Evolutionary conservation across 2,888 invertebrate genomes (phyloP).

Genomic region (Maniola hyperantus): DNA sequence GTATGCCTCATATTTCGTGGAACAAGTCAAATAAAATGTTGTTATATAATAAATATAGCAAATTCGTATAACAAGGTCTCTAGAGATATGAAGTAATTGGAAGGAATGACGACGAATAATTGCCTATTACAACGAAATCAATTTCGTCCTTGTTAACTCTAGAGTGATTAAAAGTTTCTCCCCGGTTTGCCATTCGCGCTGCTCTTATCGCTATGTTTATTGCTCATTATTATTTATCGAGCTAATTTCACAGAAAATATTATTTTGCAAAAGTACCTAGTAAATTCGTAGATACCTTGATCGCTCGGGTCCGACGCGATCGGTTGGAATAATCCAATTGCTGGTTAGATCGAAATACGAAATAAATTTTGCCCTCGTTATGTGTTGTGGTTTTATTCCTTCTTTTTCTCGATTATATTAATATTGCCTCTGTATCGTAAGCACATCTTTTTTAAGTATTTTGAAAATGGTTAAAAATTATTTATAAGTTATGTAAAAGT

Average conservation of each 20-base stretch:
- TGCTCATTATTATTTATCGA: not conserved
- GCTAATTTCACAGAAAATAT: not conserved
- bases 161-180: not conserved
- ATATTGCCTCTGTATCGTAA: too few relatives aligned
- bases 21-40: not conserved
- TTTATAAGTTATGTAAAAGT: too few relatives aligned
- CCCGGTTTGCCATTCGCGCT: not conserved
- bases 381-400: slow-evolving; percentile 14
- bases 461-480: too few relatives aligned
- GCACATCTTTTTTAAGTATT: too few relatives aligned
- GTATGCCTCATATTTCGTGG: not conserved
- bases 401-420: not conserved
- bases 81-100: not conserved
- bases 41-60: not conserved
- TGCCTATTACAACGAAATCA: slow-evolving; percentile 10
- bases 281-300: slow-evolving; percentile 14
- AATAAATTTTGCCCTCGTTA: slow-evolving; percentile 29
- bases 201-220: slow-evolving; percentile 4
- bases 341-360: slow-evolving; percentile 29
- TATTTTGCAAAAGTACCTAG: slow-evolving; percentile 14
- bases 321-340: slow-evolving; percentile 33
- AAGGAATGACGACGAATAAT: not conserved
- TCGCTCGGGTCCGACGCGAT: slow-evolving; percentile 22
- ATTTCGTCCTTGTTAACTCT: slow-evolving; percentile 1
- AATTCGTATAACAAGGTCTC: not conserved